Conservation (phyloP, 2,113 vertebrate species). For the human region GRCh38 chr15:65363501-65364000, state of each 20-base stretch:
- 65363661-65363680: slow-evolving; percentile 53
- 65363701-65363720: slow-evolving; percentile 71
- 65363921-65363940: not conserved
- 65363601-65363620: not conserved
- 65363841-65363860: slow-evolving; percentile 20
- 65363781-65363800: slow-evolving; percentile 77
- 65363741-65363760: slow-evolving; percentile 82
- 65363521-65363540: not conserved
- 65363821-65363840: slow-evolving; percentile 31
- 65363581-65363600: slow-evolving; percentile 62
- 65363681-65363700: slow-evolving; percentile 62
- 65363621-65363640: slow-evolving; percentile 47
- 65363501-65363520: not conserved
- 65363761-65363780: slow-evolving; percentile 78
- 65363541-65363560: not conserved
- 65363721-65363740: slow-evolving; percentile 81
- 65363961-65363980: not conserved
- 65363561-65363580: not conserved
- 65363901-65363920: not conserved
- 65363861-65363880: slow-evolving; percentile 3
- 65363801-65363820: slow-evolving; percentile 63
- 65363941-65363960: not conserved
- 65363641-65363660: not conserved
- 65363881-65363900: not conserved
- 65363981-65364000: not conserved